Evolutionary conservation across 1,140 invertebrate genomes (phyloP).

Genomic region (Palaemon carinicauda): DNA sequence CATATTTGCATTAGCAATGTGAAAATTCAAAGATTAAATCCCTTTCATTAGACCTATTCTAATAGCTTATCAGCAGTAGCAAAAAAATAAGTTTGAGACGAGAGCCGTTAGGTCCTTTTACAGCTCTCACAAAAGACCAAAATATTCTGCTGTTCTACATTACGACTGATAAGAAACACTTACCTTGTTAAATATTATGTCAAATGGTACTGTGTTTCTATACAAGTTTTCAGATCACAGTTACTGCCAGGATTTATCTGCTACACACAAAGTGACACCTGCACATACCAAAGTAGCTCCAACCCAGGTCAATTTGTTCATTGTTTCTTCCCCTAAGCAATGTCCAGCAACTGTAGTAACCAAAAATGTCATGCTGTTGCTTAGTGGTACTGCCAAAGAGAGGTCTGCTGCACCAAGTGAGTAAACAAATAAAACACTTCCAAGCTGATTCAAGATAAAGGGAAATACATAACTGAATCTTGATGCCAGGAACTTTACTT

Average conservation of each 20-base stretch:
- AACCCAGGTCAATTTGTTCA: slow-evolving; percentile 51
- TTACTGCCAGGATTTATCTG: slow-evolving; percentile 44
- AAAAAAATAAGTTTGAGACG: too few relatives aligned
- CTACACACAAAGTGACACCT: slow-evolving; percentile 56
- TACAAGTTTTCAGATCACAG: too few relatives aligned
- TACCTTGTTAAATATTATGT: too few relatives aligned
- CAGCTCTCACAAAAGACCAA: too few relatives aligned
- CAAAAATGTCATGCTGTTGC: slow-evolving; percentile 66
- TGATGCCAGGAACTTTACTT: slow-evolving; percentile 54
- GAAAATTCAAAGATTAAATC: too few relatives aligned
- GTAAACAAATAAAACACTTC: slow-evolving; percentile 53
- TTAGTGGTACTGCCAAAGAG: slow-evolving; percentile 65
- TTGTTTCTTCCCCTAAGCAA: slow-evolving; percentile 63
- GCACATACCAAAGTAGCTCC: slow-evolving; percentile 52
- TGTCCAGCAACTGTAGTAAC: slow-evolving; percentile 64
- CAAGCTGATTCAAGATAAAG: slow-evolving; percentile 55
- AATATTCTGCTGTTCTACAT: too few relatives aligned
- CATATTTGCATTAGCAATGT: too few relatives aligned
- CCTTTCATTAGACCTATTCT: too few relatives aligned
- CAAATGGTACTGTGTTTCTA: too few relatives aligned
- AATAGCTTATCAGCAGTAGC: too few relatives aligned
- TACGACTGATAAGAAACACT: too few relatives aligned
- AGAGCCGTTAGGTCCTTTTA: too few relatives aligned
- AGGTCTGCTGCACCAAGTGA: slow-evolving; percentile 62
- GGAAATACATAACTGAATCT: slow-evolving; percentile 50